These are phyloP conservation scores for Alexandromys fortis DNA, from an alignment of 2,113 vertebrate species.

Conservation along the genomic window DNA sequence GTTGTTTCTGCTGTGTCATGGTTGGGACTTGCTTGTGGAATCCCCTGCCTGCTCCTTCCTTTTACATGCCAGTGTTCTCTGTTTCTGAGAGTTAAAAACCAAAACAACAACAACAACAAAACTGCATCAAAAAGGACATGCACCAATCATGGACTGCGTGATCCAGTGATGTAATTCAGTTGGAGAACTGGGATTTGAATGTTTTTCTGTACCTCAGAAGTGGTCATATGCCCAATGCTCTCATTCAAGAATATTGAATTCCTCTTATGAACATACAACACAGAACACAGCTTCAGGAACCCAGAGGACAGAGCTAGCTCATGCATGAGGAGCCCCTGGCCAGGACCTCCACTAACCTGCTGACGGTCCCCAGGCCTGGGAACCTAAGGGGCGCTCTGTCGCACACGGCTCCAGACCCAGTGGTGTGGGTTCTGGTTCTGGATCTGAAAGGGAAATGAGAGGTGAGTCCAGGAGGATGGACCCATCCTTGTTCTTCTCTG, in stretches of 20 bases:
- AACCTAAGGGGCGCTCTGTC: not conserved
- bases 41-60: not conserved
- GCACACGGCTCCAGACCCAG: constrained; percentile 65
- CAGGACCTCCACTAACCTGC: not conserved
- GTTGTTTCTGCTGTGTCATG: not conserved
- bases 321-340: not conserved
- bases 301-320: too few relatives aligned
- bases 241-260: not conserved
- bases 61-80: not conserved
- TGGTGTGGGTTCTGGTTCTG: constrained; percentile 68
- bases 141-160: not conserved
- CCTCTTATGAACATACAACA: not conserved
- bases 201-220: not conserved
- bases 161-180: not conserved
- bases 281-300: not conserved
- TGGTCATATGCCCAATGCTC: not conserved
- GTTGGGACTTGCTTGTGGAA: not conserved
- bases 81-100: not conserved
- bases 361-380: not conserved
- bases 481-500: too few relatives aligned
- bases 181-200: not conserved
- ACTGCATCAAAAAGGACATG: not conserved
- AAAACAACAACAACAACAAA: not conserved
- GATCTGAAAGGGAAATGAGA: constrained; percentile 54
- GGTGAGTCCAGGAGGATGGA: not conserved